phyloP scores from a whole-genome alignment of 1,140 invertebrate genomes.

The Tribolium madens region DNA sequence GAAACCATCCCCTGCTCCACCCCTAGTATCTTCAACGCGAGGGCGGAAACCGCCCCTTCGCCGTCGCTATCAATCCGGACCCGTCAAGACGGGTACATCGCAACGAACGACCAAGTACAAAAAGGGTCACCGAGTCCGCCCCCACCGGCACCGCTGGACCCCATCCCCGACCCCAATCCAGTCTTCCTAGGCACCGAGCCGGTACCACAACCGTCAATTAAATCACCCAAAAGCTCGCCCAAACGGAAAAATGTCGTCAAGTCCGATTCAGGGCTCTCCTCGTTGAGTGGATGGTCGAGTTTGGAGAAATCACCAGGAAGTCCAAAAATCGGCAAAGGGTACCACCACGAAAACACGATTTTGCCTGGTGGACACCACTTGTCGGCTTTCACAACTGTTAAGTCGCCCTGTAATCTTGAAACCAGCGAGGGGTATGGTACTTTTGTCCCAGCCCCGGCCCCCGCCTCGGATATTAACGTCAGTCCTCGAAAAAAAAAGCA shows the following conservation, averaged over 20 bases:
- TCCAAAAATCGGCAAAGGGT: conserved; percentile 68
- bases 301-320: conserved; percentile 86
- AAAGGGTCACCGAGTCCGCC: conserved; percentile 77
- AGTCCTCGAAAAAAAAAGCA: conserved; percentile 62
- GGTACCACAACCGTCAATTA: conserved; percentile 60
- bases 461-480: conserved; percentile 65
- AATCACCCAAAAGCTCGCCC: conserved; percentile 79
- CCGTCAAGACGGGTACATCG: conserved; percentile 74
- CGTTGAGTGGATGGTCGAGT: conserved; percentile 87
- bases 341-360: conserved; percentile 60
- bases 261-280: conserved; percentile 86
- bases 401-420: conserved; percentile 65
- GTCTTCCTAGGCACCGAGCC: conserved; percentile 66
- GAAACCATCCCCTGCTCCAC: conserved; percentile 67
- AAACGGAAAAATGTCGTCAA: conserved; percentile 79
- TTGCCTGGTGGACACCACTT: conserved; percentile 66
- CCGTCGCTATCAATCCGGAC: conserved; percentile 75
- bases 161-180: conserved; percentile 66
- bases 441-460: conserved; percentile 69
- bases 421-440: conserved; percentile 64
- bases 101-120: conserved; percentile 64
- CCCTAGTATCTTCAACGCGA: conserved; percentile 66
- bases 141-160: conserved; percentile 80
- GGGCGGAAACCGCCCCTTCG: conserved; percentile 70
- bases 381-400: conserved; percentile 67